Evolutionary conservation across 2,888 invertebrate species (phyloP), one percentile per base, ranked within the genome.

Genomic region (Clivina fossor): DNA sequence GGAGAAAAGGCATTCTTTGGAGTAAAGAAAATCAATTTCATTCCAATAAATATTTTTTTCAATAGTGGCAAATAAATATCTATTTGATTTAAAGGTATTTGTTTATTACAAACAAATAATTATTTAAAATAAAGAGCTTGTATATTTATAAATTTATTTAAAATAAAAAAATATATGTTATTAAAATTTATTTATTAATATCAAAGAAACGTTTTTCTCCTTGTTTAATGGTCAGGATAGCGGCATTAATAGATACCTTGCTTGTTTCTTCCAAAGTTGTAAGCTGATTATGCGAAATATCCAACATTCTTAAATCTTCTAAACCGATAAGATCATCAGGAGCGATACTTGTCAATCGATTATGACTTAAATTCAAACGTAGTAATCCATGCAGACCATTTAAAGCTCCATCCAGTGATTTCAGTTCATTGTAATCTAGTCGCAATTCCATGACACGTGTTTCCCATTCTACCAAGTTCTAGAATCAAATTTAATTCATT

Each of bases 241-340:
- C n/a, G n/a, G n/a, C n/a, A n/a, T n/a, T n/a, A 24, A 24, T 7
- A 7, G 9, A 69, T 75, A 91, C 91, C 83, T 88, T 88, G 64
- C 90, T 88, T 53, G 88, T 86, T 76, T 89, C 89, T 70, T 89
- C 88, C 54, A 92, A 76, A 2, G 89, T 86, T 35, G 82, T 81
- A 28, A 92, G 76, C 60, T 82, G 81, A 71, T 92, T 92, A 67
- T 86, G 79, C 0, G 91, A 90, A 37, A 92, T 77, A 68, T 91
- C 91, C 32, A 92, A 78, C 49, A 86, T 75, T 66, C 82, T 81
- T 32, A 92, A 74, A 59, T 84, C 83, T 64, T 87, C 87, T 63
- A 92, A 75, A 18, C 90, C 90, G 53, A 86, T 85, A 41, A 92
- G 79, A 69, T 90, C 90, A 49, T 88, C 88, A 0, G 87, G 85